Base-by-base conservation (phyloP, 2,888 invertebrate species). In the Sthenelais limicola region DNA sequence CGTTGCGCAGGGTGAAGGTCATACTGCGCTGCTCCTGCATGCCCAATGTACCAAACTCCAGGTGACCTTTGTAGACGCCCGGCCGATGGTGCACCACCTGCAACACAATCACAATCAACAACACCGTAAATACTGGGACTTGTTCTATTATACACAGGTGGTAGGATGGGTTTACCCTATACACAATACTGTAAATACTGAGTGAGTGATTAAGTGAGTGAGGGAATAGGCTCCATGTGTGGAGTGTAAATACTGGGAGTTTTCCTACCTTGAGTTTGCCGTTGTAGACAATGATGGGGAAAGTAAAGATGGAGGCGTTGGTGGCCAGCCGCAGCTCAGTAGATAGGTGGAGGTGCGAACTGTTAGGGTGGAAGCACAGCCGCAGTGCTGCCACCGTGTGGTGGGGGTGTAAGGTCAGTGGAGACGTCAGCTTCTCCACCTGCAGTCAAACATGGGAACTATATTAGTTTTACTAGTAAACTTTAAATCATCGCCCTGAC, bases 271-370 rank as follows among this genome's bases (percentile, higher is more conserved):
- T 84, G 72, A 94, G 88, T 84, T 91, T 92, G 58, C 94, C 94
- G 85, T 92, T 92, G 85, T 93, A 94, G 82, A 92, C 92, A 68
- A 92, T 86, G 75, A 94, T 87, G 38, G 93, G 93, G 76, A 94
- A 90, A 79, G 90, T 89, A 79, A 93, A 91, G 48, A 91, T 90
- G 33, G 94, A 93, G 73, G 93, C 90, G 87, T 94, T 94, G 26
- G 94, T 93, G 84, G 91, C 90, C 68, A 94, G 88, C 51, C 91
- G 89, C 79, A 93, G 90, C 78, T 90, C 89, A 15, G 92, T 91
- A 81, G 91, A 91, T 74, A 92, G 88, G 82, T 91, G 91, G 74
- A 92, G 87, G 80, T 90, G 89, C 86, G 88, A 76, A 88, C 88
- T 80, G 88, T 90, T 82, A 74, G 88, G 89, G 81, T 90, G 91